Base-by-base conservation (phyloP, 2,113 vertebrate species). In the Bos javanicus region DNA sequence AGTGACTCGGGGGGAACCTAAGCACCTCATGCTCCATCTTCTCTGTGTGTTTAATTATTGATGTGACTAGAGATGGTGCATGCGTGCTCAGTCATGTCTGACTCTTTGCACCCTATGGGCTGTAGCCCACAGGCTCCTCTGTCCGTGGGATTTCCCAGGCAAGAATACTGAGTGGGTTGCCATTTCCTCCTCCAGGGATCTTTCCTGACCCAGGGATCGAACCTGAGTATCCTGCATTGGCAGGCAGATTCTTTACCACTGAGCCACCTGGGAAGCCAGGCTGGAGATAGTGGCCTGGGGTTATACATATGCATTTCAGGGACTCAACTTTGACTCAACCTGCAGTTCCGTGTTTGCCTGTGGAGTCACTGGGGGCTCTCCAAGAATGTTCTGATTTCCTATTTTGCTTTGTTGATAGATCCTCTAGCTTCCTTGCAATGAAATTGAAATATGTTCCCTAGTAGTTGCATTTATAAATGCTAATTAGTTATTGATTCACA, bases 401-500 rank as follows among this genome's bases (percentile, higher is more conserved):
- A 92, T 87, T 84, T 43, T 33, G 36, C 94, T 95, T 97, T 90
- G 81, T 82, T 94, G 80, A 97, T 96, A 10, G 28, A 96, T 97
- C 92, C 62, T 92, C 36, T 59, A 25, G n/a, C 71, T 93, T 88
- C 83, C 43, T 87, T 93, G 86, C 94, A 74, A 89, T 92, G 96
- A 98, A 98, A 98, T 36, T 98, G 96, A 98, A 98, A 94, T 97
- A 97, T 89, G 81, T 91, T 93, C 82, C 95, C 82, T 67, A 52
- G 95, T 83, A 96, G 92, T 56, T 95, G 67, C 94, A 96, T 96
- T 98, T 97, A 98, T 94, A 97, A 97, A 95, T 97, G 92, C 94
- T 98, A 97, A 97, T 96, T 94, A 94, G 87, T 91, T 98, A 98
- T 97, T 89, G 97, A 98, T 95, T 97, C 94, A 90, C 95, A 94